These are phyloP conservation scores for Harlomillsia oculata DNA, from an alignment of 1,140 invertebrate species.

Conservation along the genomic window DNA sequence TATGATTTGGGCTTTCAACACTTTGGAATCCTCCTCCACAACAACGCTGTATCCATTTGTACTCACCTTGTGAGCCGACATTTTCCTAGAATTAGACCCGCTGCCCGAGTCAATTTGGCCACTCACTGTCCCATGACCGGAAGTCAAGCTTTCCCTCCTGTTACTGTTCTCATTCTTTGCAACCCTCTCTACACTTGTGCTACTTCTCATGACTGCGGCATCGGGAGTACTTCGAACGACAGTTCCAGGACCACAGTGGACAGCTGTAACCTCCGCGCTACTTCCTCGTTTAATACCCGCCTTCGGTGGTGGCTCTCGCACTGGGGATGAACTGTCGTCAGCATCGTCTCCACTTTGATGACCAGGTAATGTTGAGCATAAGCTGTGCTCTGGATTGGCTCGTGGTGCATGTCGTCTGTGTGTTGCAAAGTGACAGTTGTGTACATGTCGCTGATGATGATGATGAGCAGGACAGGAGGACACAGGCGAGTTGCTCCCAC, in stretches of 20 bases:
- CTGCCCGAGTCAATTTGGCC: slow-evolving; percentile 4
- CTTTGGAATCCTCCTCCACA: too few species aligned
- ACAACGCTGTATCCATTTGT: too few species aligned
- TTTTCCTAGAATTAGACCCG: too few species aligned
- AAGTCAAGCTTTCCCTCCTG: slow-evolving; percentile 15
- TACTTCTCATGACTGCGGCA: too few species aligned
- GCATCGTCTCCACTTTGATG: too few species aligned
- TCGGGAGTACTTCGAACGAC: background rate
- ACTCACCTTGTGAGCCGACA: too few species aligned
- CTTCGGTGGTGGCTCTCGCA: slow-evolving; percentile 4
- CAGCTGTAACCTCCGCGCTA: background rate
- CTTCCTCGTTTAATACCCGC: too few species aligned
- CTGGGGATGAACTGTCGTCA: background rate
- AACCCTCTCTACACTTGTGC: too few species aligned
- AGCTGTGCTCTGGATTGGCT: slow-evolving; percentile 7
- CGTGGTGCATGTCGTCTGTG: slow-evolving; percentile 10
- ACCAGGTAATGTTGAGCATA: too few species aligned
- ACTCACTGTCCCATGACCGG: slow-evolving; percentile 7
- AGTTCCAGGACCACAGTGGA: background rate
- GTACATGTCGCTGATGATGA: too few species aligned
- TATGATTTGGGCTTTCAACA: too few species aligned
- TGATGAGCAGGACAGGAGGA: background rate
- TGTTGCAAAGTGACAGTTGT: too few species aligned
- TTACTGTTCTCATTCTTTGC: background rate
- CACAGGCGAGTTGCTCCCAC: background rate